phyloP scores from a whole-genome alignment of 1,140 invertebrate species.

The Whitmania pigra region DNA sequence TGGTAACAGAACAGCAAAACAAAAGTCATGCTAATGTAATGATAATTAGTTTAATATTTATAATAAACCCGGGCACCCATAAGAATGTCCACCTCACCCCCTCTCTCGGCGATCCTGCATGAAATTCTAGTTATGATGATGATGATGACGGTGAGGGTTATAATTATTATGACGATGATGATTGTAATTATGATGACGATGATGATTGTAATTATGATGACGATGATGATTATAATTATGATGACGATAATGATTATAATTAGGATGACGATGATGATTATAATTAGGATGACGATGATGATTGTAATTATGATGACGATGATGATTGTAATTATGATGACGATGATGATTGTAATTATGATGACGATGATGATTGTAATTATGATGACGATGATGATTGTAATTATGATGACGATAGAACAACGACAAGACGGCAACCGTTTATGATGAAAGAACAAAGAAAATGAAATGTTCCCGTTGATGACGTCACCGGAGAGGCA shows the following conservation, averaged over 20 bases:
- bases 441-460: no score
- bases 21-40: no score
- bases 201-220: neutral
- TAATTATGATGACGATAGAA: constrained; percentile 15
- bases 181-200: neutral
- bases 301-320: neutral
- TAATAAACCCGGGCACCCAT: no score
- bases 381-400: neutral
- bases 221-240: constrained; percentile 3
- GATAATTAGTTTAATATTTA: no score
- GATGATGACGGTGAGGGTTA: no score
- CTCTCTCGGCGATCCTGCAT: no score
- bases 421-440: no score
- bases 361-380: constrained; percentile 16
- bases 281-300: constrained; percentile 14
- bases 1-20: no score
- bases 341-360: constrained; percentile 14
- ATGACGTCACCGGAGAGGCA: no score
- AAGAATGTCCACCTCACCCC: no score
- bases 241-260: neutral
- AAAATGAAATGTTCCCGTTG: no score
- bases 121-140: no score
- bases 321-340: constrained; percentile 3
- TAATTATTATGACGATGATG: neutral
- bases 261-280: constrained; percentile 9